These are phyloP conservation scores for Carduelis carduelis DNA, from an alignment of 2,797 vertebrate species.

Conservation along the genomic window DNA sequence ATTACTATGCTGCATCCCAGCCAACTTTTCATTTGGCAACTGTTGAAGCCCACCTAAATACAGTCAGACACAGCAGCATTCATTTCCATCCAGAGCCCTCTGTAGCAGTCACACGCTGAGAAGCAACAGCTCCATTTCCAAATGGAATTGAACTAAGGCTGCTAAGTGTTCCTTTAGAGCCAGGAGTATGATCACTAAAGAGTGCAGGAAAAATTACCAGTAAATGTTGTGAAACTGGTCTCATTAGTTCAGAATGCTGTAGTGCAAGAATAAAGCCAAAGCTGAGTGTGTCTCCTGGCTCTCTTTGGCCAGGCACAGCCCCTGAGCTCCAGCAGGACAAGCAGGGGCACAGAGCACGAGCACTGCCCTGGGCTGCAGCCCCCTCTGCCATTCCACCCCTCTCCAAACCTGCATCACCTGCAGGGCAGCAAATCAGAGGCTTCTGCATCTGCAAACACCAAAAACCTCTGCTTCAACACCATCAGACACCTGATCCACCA, in stretches of 20 bases:
- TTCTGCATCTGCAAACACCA: not conserved
- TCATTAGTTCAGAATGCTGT: not conserved
- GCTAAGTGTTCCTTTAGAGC: not conserved
- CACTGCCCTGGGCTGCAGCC: not conserved
- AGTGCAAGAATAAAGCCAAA: not conserved
- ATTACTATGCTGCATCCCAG: conserved; percentile 15
- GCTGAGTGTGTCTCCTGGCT: not conserved
- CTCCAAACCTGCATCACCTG: not conserved
- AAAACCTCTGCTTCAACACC: not conserved
- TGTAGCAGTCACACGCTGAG: not conserved
- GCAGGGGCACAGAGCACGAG: fast-evolving
- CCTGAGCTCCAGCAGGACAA: not conserved
- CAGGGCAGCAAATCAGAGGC: fast-evolving
- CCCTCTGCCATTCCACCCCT: not conserved
- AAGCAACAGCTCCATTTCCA: not conserved
- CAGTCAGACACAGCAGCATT: not conserved
- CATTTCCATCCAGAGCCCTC: conserved; percentile 4
- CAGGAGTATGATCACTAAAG: not conserved
- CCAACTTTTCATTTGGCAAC: conserved; percentile 38
- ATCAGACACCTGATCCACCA: not conserved
- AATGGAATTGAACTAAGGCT: not conserved
- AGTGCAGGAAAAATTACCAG: not conserved
- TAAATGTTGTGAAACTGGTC: not conserved
- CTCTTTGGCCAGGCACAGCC: not conserved
- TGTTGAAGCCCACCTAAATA: conserved; percentile 14